Conservation (phyloP, 2,888 invertebrate species). For the Cosmia trapezina region DNA sequence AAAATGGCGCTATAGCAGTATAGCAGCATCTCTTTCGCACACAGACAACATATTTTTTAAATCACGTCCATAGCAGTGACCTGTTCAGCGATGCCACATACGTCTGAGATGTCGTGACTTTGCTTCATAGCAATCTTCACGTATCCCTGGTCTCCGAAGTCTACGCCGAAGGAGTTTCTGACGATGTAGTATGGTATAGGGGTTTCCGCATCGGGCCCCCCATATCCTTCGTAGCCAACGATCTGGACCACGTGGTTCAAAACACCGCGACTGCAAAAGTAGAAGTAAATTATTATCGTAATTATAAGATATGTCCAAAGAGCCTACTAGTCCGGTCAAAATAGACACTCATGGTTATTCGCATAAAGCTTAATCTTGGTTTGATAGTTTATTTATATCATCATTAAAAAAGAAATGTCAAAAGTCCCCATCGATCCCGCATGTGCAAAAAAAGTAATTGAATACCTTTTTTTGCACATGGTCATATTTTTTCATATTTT, state of each 20-base stretch:
- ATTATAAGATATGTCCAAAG: neutral
- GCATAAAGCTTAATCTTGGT: too few species aligned
- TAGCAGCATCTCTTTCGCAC: neutral
- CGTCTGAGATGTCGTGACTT: slow-evolving; percentile 82
- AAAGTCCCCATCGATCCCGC: too few species aligned
- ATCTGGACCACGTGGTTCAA: slow-evolving; percentile 94
- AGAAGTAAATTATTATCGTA: neutral
- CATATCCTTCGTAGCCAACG: slow-evolving; percentile 93
- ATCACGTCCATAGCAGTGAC: slow-evolving; percentile 79
- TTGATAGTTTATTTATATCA: too few species aligned
- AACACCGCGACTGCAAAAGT: slow-evolving; percentile 24
- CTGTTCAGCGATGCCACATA: slow-evolving; percentile 93
- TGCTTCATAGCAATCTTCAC: slow-evolving; percentile 92
- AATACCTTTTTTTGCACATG: too few species aligned
- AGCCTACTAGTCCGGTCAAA: neutral
- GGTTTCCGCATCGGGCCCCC: slow-evolving; percentile 57
- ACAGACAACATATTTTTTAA: neutral
- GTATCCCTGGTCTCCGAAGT: slow-evolving; percentile 94
- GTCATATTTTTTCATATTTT: too few species aligned
- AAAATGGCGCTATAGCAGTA: too few species aligned
- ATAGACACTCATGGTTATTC: too few species aligned
- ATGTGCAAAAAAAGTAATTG: too few species aligned
- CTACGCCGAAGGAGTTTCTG: slow-evolving; percentile 94
- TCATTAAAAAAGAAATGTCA: too few species aligned
- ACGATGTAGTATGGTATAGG: slow-evolving; percentile 93